These are phyloP conservation scores for Elysia crispata DNA, from an alignment of 2,888 invertebrate species.

Conservation along the genomic window DNA sequence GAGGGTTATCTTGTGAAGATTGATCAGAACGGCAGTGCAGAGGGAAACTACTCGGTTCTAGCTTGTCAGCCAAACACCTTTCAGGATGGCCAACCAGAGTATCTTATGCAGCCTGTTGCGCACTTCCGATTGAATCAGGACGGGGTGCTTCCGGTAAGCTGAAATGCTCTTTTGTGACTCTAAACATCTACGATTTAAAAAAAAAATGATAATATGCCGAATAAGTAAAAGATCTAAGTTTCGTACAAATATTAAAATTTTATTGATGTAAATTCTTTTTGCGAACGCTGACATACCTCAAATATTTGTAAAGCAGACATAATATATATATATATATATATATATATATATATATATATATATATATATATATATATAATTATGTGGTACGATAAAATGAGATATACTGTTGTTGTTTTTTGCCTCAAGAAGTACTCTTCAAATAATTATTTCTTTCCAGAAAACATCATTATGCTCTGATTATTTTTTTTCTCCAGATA, in stretches of 20 bases:
- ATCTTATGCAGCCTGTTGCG: conserved; percentile 74
- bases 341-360: no score
- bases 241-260: no score
- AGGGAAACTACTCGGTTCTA: conserved; percentile 75
- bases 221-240: no score
- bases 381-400: no score
- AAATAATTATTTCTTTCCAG: background rate
- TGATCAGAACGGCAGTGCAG: conserved; percentile 75
- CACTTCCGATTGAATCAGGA: conserved; percentile 61
- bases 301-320: no score
- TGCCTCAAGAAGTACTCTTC: background rate
- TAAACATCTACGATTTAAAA: background rate
- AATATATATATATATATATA: no score
- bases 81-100: conserved; percentile 46
- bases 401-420: no score
- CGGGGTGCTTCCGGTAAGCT: conserved; percentile 58
- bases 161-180: background rate
- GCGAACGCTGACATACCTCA: no score
- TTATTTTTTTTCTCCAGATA: conserved; percentile 35
- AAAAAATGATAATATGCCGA: background rate
- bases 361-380: no score
- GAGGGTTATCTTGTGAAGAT: conserved; percentile 72
- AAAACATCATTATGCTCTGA: background rate
- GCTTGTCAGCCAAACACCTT: conserved; percentile 54
- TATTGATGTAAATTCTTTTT: no score